Evolutionary conservation across 2,888 invertebrate species (phyloP).

Genomic region (Balanococcus diminutus): DNA sequence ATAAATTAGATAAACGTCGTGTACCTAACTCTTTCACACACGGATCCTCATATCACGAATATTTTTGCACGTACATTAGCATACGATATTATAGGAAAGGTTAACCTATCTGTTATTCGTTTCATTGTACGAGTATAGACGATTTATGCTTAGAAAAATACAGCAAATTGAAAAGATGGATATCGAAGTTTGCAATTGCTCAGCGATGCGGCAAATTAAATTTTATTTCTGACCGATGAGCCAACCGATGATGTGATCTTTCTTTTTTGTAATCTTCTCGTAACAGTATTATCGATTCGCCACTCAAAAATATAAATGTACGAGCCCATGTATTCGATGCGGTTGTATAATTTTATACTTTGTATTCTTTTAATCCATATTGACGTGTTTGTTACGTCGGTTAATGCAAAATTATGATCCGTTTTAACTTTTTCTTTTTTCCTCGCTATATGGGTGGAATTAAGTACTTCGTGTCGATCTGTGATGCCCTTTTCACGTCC

Average conservation of each 20-base stretch:
- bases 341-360: background rate
- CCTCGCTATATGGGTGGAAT: background rate
- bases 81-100: too few relatives aligned
- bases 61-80: too few relatives aligned
- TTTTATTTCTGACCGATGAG: background rate
- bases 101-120: background rate
- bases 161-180: background rate
- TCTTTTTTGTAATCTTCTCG: background rate
- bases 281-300: background rate
- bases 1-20: background rate
- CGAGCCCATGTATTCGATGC: background rate
- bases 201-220: slow-evolving; percentile 8
- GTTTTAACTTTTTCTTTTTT: background rate
- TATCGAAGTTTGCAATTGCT: background rate
- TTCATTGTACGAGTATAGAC: too few relatives aligned
- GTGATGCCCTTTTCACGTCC: background rate
- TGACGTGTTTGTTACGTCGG: background rate
- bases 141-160: too few relatives aligned
- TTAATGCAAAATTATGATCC: background rate
- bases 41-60: too few relatives aligned
- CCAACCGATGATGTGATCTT: background rate
- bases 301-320: background rate
- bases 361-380: background rate
- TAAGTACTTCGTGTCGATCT: background rate
- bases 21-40: background rate